phyloP scores from a whole-genome alignment of 2,888 invertebrate genomes.

The Phyllotreta cruciferae region DNA sequence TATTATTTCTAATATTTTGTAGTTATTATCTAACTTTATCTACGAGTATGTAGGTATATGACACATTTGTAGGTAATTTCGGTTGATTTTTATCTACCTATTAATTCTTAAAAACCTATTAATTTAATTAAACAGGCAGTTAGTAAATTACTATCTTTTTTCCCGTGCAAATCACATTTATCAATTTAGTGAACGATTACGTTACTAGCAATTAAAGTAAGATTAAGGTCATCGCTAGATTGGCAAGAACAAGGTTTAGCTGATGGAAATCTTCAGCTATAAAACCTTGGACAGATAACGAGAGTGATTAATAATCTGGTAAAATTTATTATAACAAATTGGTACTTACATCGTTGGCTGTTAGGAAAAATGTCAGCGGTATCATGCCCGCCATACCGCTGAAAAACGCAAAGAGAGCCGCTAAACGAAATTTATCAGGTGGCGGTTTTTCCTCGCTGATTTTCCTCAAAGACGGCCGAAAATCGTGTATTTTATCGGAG shows the following conservation, averaged over 20 bases:
- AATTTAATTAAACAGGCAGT: too few species aligned
- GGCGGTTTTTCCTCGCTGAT: constrained; percentile 9
- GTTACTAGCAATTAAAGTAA: not conserved
- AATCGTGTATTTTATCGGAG: not conserved
- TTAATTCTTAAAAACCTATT: too few species aligned
- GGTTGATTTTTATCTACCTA: too few species aligned
- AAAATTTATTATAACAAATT: not conserved
- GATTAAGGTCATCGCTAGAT: not conserved
- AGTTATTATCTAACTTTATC: too few species aligned
- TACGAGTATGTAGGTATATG: too few species aligned
- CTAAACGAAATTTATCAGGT: constrained; percentile 22
- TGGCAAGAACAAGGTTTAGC: not conserved
- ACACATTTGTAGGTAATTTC: too few species aligned
- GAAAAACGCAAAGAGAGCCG: constrained; percentile 22
- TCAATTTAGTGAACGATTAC: too few species aligned
- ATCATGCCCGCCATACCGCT: constrained; percentile 19
- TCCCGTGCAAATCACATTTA: not conserved
- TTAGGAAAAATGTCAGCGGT: constrained; percentile 25
- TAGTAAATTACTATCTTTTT: too few species aligned
- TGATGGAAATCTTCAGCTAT: not conserved
- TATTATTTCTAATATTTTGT: too few species aligned
- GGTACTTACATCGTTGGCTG: constrained; percentile 30
- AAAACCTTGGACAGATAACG: not conserved
- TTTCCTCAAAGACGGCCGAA: not conserved
- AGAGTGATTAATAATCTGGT: not conserved